Evolutionary conservation across 2,113 vertebrate genomes (phyloP).

Genomic region (Clupea harengus): DNA sequence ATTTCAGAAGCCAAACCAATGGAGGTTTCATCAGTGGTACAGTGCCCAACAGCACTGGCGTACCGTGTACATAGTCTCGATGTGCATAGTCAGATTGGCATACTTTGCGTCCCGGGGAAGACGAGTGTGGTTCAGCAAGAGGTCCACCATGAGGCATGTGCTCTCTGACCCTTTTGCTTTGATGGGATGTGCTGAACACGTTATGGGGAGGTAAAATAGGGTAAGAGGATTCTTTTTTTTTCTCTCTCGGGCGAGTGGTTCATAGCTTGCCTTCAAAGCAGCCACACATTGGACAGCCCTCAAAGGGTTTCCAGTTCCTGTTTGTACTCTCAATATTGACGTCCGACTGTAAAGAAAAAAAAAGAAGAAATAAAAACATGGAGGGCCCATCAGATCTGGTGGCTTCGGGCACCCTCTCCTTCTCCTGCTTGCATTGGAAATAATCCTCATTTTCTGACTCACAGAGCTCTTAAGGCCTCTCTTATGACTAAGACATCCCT

Average conservation of each 20-base stretch:
- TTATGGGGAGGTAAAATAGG: background rate
- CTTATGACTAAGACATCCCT: conserved; percentile 56
- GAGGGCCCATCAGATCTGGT: conserved; percentile 50
- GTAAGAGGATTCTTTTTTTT: background rate
- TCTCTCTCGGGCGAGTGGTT: background rate
- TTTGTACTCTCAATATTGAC: conserved; percentile 31
- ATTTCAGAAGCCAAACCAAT: background rate
- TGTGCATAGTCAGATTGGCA: background rate
- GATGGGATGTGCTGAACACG: background rate
- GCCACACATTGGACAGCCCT: background rate
- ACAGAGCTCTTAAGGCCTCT: conserved; percentile 37
- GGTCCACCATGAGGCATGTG: background rate
- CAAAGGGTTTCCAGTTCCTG: conserved; percentile 10
- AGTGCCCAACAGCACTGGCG: background rate
- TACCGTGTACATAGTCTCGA: background rate
- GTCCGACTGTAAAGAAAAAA: conserved; percentile 28
- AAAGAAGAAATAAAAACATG: conserved; percentile 47
- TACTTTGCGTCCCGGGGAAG: background rate
- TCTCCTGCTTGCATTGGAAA: conserved; percentile 57
- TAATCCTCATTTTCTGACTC: conserved; percentile 61
- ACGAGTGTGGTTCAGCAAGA: background rate
- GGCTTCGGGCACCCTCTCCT: conserved; percentile 32
- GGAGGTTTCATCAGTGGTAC: background rate
- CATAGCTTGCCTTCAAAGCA: conserved; percentile 24
- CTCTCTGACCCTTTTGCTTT: background rate